phyloP scores from a whole-genome alignment of 2,113 vertebrate species.

The Crotalus viridis region DNA sequence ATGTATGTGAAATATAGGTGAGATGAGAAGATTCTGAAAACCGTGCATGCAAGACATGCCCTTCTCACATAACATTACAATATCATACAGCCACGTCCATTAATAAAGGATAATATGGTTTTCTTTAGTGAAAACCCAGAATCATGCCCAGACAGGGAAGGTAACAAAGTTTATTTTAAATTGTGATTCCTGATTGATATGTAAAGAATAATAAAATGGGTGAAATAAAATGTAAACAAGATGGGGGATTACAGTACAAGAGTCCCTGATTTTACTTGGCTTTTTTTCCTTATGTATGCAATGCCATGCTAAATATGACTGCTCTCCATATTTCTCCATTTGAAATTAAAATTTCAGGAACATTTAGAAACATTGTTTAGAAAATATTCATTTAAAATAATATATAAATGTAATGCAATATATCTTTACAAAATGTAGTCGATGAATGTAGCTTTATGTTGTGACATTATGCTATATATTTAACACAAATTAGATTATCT shows the following conservation, averaged over 20 bases:
- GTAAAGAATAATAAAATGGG: not conserved
- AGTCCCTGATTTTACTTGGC: not conserved
- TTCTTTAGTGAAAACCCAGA: not conserved
- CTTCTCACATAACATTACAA: not conserved
- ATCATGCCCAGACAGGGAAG: not conserved
- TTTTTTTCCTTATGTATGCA: not conserved
- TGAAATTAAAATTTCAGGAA: not conserved
- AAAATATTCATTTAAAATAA: not conserved
- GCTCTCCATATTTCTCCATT: not conserved
- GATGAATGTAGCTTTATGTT: not conserved
- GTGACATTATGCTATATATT: not conserved
- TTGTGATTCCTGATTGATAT: not conserved
- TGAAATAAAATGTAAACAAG: not conserved
- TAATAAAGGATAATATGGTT: not conserved
- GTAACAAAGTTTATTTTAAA: not conserved
- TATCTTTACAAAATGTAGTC: not conserved
- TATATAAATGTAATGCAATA: not conserved
- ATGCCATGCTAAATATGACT: not conserved
- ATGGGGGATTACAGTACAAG: not conserved
- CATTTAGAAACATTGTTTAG: not conserved
- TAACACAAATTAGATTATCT: slow-evolving; percentile 26
- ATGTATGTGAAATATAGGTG: not conserved
- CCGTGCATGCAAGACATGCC: not conserved
- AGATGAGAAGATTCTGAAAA: not conserved
- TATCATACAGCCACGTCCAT: not conserved